Conservation (phyloP, 2,797 vertebrate species). For the Ptychadena robeensis region DNA sequence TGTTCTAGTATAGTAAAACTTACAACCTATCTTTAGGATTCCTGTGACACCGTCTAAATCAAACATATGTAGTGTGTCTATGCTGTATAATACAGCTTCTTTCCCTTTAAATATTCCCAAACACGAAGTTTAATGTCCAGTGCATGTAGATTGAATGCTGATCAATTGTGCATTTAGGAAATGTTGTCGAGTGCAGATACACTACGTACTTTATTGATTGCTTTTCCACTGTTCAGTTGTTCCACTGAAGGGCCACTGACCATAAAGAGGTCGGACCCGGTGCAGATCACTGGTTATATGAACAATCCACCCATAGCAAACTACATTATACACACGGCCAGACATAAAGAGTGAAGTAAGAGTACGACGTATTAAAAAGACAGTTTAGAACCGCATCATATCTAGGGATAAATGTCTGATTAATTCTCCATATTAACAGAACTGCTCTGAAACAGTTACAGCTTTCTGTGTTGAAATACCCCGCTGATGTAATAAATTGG, state of each 20-base stretch:
- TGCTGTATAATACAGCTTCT: neutral
- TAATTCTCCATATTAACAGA: constrained; percentile 51
- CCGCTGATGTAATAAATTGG: constrained; percentile 60
- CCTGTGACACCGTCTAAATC: neutral
- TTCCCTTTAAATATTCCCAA: neutral
- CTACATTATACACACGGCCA: constrained; percentile 25
- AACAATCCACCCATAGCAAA: constrained; percentile 25
- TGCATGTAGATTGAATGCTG: neutral
- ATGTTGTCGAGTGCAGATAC: neutral
- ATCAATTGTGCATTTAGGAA: constrained; percentile 2
- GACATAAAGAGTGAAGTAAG: constrained; percentile 26
- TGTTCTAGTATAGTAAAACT: neutral
- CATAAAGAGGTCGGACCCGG: constrained; percentile 24
- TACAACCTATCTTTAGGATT: neutral
- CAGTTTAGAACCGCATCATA: constrained; percentile 8
- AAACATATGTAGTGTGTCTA: neutral
- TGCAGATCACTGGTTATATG: constrained; percentile 21
- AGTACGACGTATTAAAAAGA: constrained; percentile 12
- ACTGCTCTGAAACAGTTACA: constrained; percentile 40
- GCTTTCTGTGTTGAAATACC: constrained; percentile 45
- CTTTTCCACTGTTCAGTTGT: neutral
- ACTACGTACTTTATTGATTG: neutral
- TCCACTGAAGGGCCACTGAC: constrained; percentile 11
- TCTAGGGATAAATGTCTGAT: constrained; percentile 38
- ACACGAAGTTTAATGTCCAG: neutral